These are phyloP conservation scores for Sphyrna mokarran DNA, from an alignment of 2,113 vertebrate species.

Conservation along the genomic window DNA sequence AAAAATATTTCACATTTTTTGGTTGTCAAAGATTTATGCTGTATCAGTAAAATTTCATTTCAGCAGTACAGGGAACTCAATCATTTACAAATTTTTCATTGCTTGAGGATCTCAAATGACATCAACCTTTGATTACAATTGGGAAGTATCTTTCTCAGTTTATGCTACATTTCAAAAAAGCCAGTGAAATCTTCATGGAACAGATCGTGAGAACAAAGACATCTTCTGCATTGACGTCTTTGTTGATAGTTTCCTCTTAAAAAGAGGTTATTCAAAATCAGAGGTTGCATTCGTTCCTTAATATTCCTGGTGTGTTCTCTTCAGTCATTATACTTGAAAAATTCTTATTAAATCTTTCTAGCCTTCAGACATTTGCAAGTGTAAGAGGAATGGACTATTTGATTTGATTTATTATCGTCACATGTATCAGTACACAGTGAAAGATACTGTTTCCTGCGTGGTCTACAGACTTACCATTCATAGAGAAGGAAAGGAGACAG, in stretches of 20 bases:
- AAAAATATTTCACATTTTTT: neutral
- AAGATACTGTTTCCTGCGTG: no score
- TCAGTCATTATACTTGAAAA: neutral
- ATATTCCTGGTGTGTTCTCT: neutral
- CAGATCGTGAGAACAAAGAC: neutral
- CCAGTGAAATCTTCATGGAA: neutral
- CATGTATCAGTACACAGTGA: no score
- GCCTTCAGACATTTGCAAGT: neutral
- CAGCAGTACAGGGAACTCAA: neutral
- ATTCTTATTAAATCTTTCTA: neutral
- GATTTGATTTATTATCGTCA: no score
- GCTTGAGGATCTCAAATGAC: neutral
- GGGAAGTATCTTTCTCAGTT: neutral
- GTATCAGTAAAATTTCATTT: neutral
- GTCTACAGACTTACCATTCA: no score
- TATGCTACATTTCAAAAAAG: neutral
- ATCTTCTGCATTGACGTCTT: neutral
- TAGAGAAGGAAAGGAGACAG: no score
- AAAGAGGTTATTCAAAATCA: neutral
- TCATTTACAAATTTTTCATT: neutral
- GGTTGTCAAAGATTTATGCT: neutral
- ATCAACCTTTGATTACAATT: neutral
- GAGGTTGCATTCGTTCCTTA: neutral
- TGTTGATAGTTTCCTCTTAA: neutral
- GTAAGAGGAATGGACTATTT: neutral